Conservation (phyloP, 2,797 vertebrate species). For the Salarias fasciatus region DNA sequence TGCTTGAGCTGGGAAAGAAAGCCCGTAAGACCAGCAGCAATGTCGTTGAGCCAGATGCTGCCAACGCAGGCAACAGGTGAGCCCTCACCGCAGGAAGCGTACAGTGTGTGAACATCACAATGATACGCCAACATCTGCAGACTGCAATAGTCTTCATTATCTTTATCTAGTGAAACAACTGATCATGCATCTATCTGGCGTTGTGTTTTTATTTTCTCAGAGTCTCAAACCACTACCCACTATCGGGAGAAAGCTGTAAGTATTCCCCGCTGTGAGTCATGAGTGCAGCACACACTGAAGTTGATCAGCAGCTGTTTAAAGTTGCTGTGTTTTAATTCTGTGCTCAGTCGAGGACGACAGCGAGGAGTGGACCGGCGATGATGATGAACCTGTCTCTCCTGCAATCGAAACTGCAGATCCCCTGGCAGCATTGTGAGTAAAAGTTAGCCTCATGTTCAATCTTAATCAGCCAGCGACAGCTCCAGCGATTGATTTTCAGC, state of each 20-base stretch:
- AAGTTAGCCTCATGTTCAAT: neutral
- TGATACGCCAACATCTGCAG: neutral
- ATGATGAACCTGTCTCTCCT: conserved; percentile 71
- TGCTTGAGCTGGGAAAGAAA: conserved; percentile 76
- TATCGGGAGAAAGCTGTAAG: conserved; percentile 79
- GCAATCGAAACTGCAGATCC: conserved; percentile 15
- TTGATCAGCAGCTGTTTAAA: neutral
- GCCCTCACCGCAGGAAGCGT: neutral
- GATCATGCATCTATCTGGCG: neutral
- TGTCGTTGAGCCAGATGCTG: conserved; percentile 27
- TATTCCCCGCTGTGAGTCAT: neutral
- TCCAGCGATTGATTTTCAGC: neutral
- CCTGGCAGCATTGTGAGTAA: conserved; percentile 57
- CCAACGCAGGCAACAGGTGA: conserved; percentile 64
- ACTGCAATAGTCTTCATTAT: neutral
- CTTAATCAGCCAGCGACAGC: neutral
- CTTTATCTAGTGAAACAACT: neutral
- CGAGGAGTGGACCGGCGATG: conserved; percentile 82
- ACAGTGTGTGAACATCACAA: neutral
- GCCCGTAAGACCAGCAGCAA: conserved; percentile 35
- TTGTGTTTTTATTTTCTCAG: conserved; percentile 50
- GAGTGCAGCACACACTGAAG: neutral
- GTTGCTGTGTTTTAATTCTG: neutral
- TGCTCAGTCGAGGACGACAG: conserved; percentile 82
- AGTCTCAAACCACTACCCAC: conserved; percentile 55